A percentile compares a stretch with the other conserved stretches of the same genome.
These are phyloP conservation scores for Drosophila mulleri DNA, from an alignment of 2,888 invertebrate genomes.

Conservation along the genomic window DNA sequence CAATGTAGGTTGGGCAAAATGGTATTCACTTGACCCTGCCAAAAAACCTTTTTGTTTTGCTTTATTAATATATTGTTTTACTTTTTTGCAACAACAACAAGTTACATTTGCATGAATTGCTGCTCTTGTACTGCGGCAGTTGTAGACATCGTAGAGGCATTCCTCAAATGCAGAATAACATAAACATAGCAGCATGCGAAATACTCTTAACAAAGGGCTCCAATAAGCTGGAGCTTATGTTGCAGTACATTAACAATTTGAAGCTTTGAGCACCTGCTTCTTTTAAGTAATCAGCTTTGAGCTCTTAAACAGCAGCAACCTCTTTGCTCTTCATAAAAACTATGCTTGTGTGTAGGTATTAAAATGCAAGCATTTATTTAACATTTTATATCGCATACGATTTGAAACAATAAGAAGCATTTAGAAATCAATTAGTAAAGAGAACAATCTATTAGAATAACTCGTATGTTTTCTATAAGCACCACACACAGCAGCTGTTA, in stretches of 20 bases:
- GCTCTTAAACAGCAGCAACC: neutral
- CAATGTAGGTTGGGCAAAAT: constrained; percentile 34
- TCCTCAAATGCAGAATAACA: constrained; percentile 3
- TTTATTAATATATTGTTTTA: constrained; percentile 10
- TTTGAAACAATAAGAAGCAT: neutral
- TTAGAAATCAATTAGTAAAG: neutral
- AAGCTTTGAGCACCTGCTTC: neutral
- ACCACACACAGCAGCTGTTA: neutral
- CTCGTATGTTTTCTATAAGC: neutral
- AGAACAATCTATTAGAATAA: neutral
- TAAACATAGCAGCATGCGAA: neutral
- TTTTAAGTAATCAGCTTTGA: neutral
- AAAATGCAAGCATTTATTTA: too few relatives aligned
- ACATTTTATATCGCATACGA: too few relatives aligned
- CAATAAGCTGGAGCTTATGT: neutral
- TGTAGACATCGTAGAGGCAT: constrained; percentile 17
- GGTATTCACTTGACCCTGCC: constrained; percentile 31
- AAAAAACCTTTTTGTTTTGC: constrained; percentile 24
- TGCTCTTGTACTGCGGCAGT: constrained; percentile 5
- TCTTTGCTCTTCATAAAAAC: too few relatives aligned
- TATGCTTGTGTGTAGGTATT: too few relatives aligned
- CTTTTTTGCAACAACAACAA: neutral
- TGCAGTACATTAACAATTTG: neutral
- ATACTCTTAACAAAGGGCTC: constrained; percentile 18
- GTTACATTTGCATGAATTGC: neutral